These are phyloP conservation scores for Darevskia mixta DNA, from an alignment of 2,797 vertebrate genomes.

Conservation along the genomic window DNA sequence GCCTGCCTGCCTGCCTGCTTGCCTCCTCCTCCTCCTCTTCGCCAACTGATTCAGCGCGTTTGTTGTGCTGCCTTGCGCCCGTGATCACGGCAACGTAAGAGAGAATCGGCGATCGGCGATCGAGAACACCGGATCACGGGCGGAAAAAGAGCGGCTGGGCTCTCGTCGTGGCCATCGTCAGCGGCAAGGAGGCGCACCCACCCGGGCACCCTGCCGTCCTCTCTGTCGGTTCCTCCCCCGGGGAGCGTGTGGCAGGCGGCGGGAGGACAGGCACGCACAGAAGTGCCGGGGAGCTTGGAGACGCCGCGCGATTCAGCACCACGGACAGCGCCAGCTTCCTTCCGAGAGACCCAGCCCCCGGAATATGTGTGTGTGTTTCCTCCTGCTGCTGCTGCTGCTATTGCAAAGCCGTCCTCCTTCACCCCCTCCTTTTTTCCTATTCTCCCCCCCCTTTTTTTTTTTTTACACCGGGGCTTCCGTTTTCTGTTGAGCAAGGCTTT, in stretches of 20 bases:
- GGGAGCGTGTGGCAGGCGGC: neutral
- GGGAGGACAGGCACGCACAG: neutral
- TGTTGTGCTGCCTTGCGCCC: constrained; percentile 31
- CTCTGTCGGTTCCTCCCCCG: neutral
- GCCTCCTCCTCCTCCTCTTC: constrained; percentile 62
- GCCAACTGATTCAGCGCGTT: neutral
- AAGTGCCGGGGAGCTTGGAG: neutral
- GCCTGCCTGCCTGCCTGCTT: neutral
- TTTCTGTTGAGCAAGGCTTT: constrained; percentile 48
- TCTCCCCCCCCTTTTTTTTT: constrained; percentile 3
- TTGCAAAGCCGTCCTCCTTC: neutral
- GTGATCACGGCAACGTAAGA: constrained; percentile 50
- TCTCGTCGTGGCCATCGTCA: neutral
- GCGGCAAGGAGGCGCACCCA: neutral
- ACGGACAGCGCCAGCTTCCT: constrained; percentile 58
- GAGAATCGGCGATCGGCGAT: constrained; percentile 10
- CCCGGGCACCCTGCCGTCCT: neutral
- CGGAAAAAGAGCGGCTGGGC: neutral
- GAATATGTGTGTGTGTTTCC: constrained; percentile 34
- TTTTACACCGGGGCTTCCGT: constrained; percentile 35
- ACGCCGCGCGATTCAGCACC: constrained; percentile 64
- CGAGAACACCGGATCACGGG: constrained; percentile 12
- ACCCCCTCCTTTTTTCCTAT: constrained; percentile 3
- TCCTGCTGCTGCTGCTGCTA: neutral
- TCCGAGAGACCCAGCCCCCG: constrained; percentile 49